Percentiles rank a stretch among this genome's conserved stretches.
phyloP scores from a whole-genome alignment of 2,888 invertebrate species.

The Uropetala carovei region DNA sequence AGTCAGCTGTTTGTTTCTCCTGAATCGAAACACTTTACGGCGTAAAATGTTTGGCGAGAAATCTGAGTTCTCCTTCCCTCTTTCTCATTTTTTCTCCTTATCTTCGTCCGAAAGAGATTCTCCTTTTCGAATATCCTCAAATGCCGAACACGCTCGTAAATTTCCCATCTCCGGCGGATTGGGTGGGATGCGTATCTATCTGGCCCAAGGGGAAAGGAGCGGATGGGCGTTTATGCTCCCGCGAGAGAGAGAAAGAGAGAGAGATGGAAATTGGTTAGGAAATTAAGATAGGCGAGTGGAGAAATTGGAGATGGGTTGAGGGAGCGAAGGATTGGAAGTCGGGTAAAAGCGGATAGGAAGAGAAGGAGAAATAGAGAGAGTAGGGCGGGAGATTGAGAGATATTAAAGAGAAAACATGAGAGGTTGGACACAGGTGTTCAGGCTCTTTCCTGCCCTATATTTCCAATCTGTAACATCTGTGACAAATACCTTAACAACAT shows the following conservation, averaged over 20 bases:
- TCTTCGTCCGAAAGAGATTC: background rate
- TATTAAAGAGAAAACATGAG: background rate
- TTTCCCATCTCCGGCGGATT: constrained; percentile 51
- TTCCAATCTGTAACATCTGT: no score
- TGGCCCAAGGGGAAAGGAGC: background rate
- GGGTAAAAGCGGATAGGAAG: background rate
- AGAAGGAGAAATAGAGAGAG: background rate
- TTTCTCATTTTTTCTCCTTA: background rate
- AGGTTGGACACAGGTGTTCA: background rate
- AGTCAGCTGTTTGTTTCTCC: no score
- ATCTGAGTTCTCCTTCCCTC: no score
- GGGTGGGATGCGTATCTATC: background rate
- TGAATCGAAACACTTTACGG: no score
- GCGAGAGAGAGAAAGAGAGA: background rate
- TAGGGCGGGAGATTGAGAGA: background rate
- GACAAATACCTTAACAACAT: no score
- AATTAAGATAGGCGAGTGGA: constrained; percentile 41
- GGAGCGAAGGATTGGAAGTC: constrained; percentile 1
- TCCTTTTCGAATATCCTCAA: background rate
- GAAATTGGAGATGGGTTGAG: background rate
- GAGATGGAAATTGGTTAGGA: constrained; percentile 31
- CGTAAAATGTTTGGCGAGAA: no score
- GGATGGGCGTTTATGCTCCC: background rate
- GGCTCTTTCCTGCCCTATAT: background rate
- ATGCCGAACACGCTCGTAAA: constrained; percentile 20